phyloP scores from a whole-genome alignment of 2,888 invertebrate species.

The Torymus aiolomorphi region DNA sequence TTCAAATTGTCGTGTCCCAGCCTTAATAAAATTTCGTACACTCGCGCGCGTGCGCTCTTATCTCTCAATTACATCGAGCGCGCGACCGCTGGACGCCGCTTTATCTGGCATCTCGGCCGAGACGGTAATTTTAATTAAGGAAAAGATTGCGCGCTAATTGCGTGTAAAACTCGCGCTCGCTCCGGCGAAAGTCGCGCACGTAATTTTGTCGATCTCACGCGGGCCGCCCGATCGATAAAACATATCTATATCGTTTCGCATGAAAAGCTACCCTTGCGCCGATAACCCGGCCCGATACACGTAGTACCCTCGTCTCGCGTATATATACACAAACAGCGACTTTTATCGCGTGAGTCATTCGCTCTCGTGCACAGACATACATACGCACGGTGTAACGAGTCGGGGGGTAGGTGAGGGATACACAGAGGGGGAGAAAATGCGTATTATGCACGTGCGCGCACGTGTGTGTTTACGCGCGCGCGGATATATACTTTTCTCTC shows the following conservation, averaged over 20 bases:
- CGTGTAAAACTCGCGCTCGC: constrained; percentile 39
- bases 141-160: constrained; percentile 56
- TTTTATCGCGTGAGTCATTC: constrained; percentile 53
- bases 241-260: constrained; percentile 34
- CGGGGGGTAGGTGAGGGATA: constrained; percentile 1
- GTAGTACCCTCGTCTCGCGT: neutral
- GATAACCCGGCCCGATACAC: constrained; percentile 37
- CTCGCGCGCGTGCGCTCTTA: constrained; percentile 27
- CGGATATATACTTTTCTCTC: neutral
- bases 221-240: constrained; percentile 30
- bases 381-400: constrained; percentile 5
- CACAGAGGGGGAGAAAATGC: neutral
- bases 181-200: neutral
- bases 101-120: constrained; percentile 35
- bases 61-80: constrained; percentile 54
- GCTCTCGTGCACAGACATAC: constrained; percentile 15
- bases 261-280: constrained; percentile 51
- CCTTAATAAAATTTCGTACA: constrained; percentile 26
- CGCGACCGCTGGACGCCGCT: neutral
- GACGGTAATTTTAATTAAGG: constrained; percentile 57
- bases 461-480: neutral
- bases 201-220: constrained; percentile 28
- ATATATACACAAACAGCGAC: neutral
- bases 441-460: constrained; percentile 7
- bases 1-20: no score